Percentiles rank a stretch among this genome's conserved stretches.
Conservation (phyloP, 2,113 vertebrate genomes). For the Opisthocomus hoazin region DNA sequence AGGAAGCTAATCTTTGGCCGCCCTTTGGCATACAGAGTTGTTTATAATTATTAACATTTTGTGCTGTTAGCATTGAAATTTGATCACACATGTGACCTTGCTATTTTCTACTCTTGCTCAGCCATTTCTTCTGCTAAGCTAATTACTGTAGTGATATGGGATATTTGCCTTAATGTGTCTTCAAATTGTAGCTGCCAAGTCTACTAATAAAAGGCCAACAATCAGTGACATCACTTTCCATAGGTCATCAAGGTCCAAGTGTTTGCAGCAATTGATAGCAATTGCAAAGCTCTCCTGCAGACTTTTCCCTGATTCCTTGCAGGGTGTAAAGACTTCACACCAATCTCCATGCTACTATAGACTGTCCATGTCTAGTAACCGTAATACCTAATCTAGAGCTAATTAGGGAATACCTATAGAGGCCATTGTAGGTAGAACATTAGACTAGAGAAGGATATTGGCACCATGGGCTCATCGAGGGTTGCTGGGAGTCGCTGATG, state of each 20-base stretch:
- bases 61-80: background rate
- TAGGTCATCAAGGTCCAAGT: background rate
- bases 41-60: background rate
- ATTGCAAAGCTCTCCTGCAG: background rate
- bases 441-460: background rate
- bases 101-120: accelerated
- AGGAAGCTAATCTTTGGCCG: background rate
- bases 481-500: background rate
- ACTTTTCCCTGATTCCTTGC: background rate
- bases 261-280: background rate
- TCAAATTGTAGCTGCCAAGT: background rate
- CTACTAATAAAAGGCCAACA: background rate
- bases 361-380: background rate
- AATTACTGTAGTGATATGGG: background rate
- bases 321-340: background rate
- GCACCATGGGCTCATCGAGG: background rate
- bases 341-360: background rate
- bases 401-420: background rate
- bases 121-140: background rate
- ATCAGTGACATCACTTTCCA: background rate
- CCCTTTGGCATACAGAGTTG: background rate
- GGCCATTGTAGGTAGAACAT: background rate
- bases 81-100: background rate
- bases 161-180: background rate
- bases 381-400: background rate